Base-by-base conservation (phyloP, 2,888 invertebrate genomes). In the Tetragonula carbonaria region DNA sequence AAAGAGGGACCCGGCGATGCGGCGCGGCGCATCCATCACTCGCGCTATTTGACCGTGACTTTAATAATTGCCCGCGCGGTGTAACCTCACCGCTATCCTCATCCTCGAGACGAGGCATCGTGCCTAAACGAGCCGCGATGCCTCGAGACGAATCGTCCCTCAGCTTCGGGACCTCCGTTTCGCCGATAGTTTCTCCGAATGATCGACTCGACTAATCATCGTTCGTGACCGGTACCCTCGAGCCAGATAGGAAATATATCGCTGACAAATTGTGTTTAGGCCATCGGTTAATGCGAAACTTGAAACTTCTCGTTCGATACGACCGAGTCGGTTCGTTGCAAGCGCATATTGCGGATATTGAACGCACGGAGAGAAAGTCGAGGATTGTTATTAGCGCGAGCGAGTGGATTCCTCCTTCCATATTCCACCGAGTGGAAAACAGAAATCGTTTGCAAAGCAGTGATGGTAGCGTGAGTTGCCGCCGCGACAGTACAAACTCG, bases 161-260 rank as follows among this genome's bases (percentile, higher is more conserved):
- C 28, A 28, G 28, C 28, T 28, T 28, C 28, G 28, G 2, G 28
- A 28, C 28, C 28, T 74, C 68, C 65, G 18, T 68, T 68, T 28
- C 51, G 74, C 66, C 78, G 84, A 79, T 84, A 84, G 77, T 85
- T 84, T 85, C 85, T 80, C 71, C 84, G 85, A 85, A 74, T 80
- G 80, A 79, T 83, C 38, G 85, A 85, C 79, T 76, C 70, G 79
- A 59, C 80, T 77, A 74, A 85, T 85, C 76, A 74, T 77, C 74
- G 71, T 53, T 85, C 85, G 85, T 74, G 85, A 80, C 85, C 50
- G 45, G 76, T 80, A 84, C 57, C 76, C 13, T 63, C 68, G 63
- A 71, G 70, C 55, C 68, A 74, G 76, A 76, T 51, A 55, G 68
- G 70, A 59, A 78, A 74, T 45, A 82, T 74, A 71, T 77, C 71